Evolutionary conservation across 1,140 invertebrate genomes (phyloP).

Genomic region (Aphis craccivora): DNA sequence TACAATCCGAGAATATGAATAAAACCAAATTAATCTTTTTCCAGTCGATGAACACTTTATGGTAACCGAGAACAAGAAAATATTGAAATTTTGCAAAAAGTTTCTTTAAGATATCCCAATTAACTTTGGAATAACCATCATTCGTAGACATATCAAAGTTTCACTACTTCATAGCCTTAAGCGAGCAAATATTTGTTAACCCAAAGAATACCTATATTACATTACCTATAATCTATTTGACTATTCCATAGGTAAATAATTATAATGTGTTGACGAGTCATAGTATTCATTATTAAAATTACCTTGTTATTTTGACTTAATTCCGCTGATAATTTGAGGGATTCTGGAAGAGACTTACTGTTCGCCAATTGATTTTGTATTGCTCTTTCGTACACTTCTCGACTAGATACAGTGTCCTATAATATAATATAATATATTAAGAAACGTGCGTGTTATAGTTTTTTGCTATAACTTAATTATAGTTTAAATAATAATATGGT

Average conservation of each 20-base stretch:
- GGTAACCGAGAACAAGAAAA: neutral
- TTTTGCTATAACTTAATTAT: neutral
- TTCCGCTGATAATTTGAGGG: neutral
- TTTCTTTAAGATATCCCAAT: neutral
- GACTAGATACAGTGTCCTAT: neutral
- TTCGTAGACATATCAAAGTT: no score
- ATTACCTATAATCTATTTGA: neutral
- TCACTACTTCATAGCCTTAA: neutral
- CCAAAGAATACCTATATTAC: neutral
- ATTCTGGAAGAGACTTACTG: neutral
- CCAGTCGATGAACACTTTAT: neutral
- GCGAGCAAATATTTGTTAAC: neutral
- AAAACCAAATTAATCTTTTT: no score
- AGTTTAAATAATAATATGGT: neutral
- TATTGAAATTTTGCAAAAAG: neutral
- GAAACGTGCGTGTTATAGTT: neutral
- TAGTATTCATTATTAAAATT: neutral
- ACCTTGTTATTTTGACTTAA: neutral
- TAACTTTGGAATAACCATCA: no score
- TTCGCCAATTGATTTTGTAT: neutral
- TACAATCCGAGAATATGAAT: neutral
- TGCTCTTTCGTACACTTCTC: neutral
- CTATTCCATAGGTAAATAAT: neutral
- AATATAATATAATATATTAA: neutral
- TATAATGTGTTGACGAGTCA: neutral